A percentile compares a stretch with the other conserved stretches of the same genome.
Conservation (phyloP, 2,113 vertebrate genomes). For the Pachyramphus minor region DNA sequence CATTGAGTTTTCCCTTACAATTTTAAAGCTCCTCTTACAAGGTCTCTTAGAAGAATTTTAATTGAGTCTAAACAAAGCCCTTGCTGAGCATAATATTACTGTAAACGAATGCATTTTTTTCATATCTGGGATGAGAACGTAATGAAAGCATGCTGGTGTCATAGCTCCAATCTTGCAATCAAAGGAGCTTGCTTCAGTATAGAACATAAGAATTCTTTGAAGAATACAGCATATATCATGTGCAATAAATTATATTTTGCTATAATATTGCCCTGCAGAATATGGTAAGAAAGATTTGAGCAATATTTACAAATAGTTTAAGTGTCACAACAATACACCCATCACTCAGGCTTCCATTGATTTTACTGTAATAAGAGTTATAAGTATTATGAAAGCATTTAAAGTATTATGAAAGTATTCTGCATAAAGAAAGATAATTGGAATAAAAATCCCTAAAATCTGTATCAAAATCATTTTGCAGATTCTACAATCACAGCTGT, state of each 20-base stretch:
- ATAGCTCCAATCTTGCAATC: not conserved
- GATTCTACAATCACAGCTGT: conserved; percentile 52
- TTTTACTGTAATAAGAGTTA: conserved; percentile 59
- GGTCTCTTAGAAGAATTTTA: not conserved
- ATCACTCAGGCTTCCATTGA: conserved; percentile 55
- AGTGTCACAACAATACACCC: conserved; percentile 77
- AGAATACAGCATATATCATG: conserved; percentile 60
- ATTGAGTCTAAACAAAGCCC: conserved; percentile 7
- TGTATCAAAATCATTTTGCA: conserved; percentile 36
- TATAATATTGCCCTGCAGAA: conserved; percentile 67
- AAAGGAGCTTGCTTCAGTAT: not conserved
- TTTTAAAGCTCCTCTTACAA: not conserved
- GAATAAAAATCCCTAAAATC: conserved; percentile 55
- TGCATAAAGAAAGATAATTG: conserved; percentile 40
- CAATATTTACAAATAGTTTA: conserved; percentile 80
- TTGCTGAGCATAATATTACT: not conserved
- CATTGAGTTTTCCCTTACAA: not conserved
- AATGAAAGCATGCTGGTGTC: not conserved
- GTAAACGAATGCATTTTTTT: not conserved
- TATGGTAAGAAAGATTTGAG: conserved; percentile 74
- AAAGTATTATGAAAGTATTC: conserved; percentile 56
- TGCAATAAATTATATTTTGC: conserved; percentile 73
- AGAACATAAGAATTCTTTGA: conserved; percentile 25
- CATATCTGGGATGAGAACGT: not conserved
- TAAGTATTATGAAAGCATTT: conserved; percentile 60